phyloP scores from a whole-genome alignment of 2,888 invertebrate genomes.

The Hydroisotoma schaefferi region DNA sequence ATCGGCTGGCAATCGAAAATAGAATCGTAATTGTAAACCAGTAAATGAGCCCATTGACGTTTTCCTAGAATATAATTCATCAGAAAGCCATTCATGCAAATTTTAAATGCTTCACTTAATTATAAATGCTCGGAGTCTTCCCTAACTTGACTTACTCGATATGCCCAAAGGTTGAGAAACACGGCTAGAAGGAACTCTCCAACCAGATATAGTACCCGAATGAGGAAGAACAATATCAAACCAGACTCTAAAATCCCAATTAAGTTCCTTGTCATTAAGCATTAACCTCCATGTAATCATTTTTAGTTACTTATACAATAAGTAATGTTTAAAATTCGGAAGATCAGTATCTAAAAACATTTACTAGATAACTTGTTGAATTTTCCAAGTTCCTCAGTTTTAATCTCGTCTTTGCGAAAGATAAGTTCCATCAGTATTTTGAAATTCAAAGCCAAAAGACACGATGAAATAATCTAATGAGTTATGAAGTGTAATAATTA shows the following conservation, averaged over 20 bases:
- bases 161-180: conserved; percentile 27
- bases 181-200: conserved; percentile 35
- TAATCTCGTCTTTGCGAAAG: conserved; percentile 8
- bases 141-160: conserved; percentile 31
- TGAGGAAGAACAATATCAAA: conserved; percentile 26
- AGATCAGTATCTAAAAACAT: neutral
- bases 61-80: conserved; percentile 24
- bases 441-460: conserved; percentile 24
- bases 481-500: neutral
- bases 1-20: conserved; percentile 34
- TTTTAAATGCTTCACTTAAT: neutral
- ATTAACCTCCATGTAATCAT: neutral
- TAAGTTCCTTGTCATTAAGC: neutral
- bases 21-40: conserved; percentile 37
- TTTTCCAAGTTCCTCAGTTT: conserved; percentile 8
- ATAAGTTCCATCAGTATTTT: conserved; percentile 32
- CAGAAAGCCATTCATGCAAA: no score
- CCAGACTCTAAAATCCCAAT: conserved; percentile 26
- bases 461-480: conserved; percentile 20
- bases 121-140: neutral
- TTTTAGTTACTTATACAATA: neutral
- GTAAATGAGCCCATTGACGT: conserved; percentile 26
- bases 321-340: neutral
- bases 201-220: conserved; percentile 32
- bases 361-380: conserved; percentile 22